These are phyloP conservation scores for Xylota segnis DNA, from an alignment of 2,888 invertebrate species.

Conservation along the genomic window DNA sequence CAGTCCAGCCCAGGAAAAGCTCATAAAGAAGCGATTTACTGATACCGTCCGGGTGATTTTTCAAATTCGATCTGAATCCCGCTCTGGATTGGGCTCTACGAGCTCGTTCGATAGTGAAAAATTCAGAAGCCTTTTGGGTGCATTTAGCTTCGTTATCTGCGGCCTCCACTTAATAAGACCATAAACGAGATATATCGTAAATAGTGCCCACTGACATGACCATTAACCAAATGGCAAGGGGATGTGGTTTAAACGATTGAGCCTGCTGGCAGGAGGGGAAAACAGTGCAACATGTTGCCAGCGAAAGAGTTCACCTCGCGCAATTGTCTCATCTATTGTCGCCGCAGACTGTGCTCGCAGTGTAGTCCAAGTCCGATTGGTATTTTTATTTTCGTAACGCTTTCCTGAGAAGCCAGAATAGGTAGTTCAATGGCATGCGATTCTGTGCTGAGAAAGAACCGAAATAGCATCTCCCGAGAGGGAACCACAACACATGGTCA, in stretches of 20 bases:
- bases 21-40: conserved; percentile 37
- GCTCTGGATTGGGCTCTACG: conserved; percentile 2
- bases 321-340: conserved; percentile 40
- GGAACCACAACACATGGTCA: conserved; percentile 22
- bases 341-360: neutral
- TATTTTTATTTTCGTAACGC: conserved; percentile 25
- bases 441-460: conserved; percentile 39
- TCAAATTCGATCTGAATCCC: conserved; percentile 65
- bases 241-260: conserved; percentile 14
- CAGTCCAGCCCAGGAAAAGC: conserved; percentile 1
- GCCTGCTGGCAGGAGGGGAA: conserved; percentile 45
- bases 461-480: conserved; percentile 30
- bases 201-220: conserved; percentile 52
- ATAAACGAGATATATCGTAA: conserved; percentile 57
- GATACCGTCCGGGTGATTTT: conserved; percentile 64
- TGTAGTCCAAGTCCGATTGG: conserved; percentile 21
- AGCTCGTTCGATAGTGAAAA: conserved; percentile 37
- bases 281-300: conserved; percentile 55
- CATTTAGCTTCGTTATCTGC: conserved; percentile 63
- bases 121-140: conserved; percentile 74
- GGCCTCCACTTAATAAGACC: conserved; percentile 56
- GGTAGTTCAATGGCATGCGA: conserved; percentile 70
- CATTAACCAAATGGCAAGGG: conserved; percentile 31
- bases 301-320: conserved; percentile 28
- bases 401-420: conserved; percentile 19